Evolutionary conservation across 2,797 vertebrate species (phyloP).

Genomic region (Atherinosoma microstoma): DNA sequence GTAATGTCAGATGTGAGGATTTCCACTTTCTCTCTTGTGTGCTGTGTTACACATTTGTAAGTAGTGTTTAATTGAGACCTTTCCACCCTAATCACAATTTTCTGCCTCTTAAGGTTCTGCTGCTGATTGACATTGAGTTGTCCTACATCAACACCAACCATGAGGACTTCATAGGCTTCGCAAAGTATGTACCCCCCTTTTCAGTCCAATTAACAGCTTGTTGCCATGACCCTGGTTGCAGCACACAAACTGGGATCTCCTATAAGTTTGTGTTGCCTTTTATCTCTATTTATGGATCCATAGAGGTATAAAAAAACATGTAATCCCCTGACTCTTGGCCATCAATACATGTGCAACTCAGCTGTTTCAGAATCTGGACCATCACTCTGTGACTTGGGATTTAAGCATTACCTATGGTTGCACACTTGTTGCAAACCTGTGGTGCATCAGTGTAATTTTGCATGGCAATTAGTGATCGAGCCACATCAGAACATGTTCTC

Average conservation of each 20-base stretch:
- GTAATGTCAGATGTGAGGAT: slow-evolving; percentile 23
- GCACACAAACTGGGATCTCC: slow-evolving; percentile 3
- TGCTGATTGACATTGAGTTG: slow-evolving; percentile 96
- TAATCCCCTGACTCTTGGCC: slow-evolving; percentile 1
- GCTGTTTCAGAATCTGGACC: not conserved
- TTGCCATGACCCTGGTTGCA: slow-evolving; percentile 15
- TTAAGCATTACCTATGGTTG: slow-evolving; percentile 14
- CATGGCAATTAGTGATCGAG: not conserved
- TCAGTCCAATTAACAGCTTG: slow-evolving; percentile 34
- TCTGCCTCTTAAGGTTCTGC: slow-evolving; percentile 86
- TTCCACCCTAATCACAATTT: slow-evolving; percentile 52
- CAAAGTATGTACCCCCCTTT: slow-evolving; percentile 87
- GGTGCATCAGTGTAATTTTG: slow-evolving; percentile 44
- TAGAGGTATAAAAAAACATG: not conserved
- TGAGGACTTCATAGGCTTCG: slow-evolving; percentile 99
- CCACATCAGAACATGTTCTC: slow-evolving; percentile 42
- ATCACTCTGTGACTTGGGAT: not conserved
- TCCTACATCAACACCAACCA: slow-evolving; percentile 99
- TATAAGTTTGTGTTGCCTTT: slow-evolving; percentile 39
- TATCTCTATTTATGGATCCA: slow-evolving; percentile 13
- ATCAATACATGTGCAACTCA: not conserved
- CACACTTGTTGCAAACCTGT: slow-evolving; percentile 32
- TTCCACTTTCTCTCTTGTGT: slow-evolving; percentile 3
- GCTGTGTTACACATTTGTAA: not conserved
- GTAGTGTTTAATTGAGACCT: slow-evolving; percentile 47